A percentile compares a stretch with the other conserved stretches of the same genome.
phyloP scores from a whole-genome alignment of 1,140 invertebrate species.

The Drosophila bocki region DNA sequence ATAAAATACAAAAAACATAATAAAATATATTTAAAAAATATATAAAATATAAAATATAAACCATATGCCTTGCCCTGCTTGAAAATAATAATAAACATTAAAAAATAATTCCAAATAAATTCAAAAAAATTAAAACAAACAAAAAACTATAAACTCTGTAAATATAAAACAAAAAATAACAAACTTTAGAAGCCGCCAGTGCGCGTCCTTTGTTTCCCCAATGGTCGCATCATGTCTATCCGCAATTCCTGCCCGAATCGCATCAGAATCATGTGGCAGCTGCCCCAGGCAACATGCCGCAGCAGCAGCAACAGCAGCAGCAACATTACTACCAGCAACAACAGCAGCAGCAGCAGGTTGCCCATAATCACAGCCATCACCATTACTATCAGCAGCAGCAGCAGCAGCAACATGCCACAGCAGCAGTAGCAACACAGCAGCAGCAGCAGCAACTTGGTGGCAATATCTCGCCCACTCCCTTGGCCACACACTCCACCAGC shows the following conservation, averaged over 20 bases:
- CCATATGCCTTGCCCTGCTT: neutral
- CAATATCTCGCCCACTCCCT: slow-evolving; percentile 70
- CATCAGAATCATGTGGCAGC: slow-evolving; percentile 90
- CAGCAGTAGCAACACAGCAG: slow-evolving; percentile 45
- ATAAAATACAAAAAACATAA: neutral
- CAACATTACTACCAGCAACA: slow-evolving; percentile 59
- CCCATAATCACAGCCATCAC: slow-evolving; percentile 70
- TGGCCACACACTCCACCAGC: slow-evolving; percentile 76
- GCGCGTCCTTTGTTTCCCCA: slow-evolving; percentile 93
- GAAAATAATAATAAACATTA: neutral
- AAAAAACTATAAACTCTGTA: slow-evolving; percentile 1
- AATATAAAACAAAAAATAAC: slow-evolving; percentile 15
- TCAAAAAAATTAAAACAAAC: neutral
- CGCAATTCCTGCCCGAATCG: slow-evolving; percentile 94
- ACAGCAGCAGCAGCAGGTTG: slow-evolving; percentile 61
- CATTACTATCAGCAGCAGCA: slow-evolving; percentile 74
- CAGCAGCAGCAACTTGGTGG: slow-evolving; percentile 58
- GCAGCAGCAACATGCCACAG: slow-evolving; percentile 58
- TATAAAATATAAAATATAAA: neutral
- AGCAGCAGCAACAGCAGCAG: slow-evolving; percentile 65
- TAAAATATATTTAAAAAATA: neutral
- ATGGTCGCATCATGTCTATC: slow-evolving; percentile 96
- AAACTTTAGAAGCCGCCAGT: slow-evolving; percentile 74
- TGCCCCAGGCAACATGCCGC: slow-evolving; percentile 86
- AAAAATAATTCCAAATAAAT: neutral